Conservation (phyloP, 1,140 invertebrate species). For the Drosophila lini region DNA sequence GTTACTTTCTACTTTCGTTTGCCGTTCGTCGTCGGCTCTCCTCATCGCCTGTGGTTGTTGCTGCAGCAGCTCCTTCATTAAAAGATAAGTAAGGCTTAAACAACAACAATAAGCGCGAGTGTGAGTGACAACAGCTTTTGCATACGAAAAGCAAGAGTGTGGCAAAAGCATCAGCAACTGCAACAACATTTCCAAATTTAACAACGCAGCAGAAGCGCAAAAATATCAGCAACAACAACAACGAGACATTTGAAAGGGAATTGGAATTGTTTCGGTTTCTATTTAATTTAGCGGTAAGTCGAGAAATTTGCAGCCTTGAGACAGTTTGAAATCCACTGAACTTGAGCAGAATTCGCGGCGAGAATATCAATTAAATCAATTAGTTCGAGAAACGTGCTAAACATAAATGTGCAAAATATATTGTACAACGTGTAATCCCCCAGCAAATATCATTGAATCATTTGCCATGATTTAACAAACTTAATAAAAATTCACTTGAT, state of each 20-base stretch:
- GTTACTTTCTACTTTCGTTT: conserved; percentile 32
- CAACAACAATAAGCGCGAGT: conserved; percentile 44
- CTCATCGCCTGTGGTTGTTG: conserved; percentile 8
- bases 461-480: conserved; percentile 39
- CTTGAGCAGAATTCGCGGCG: conserved; percentile 30
- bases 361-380: conserved; percentile 34
- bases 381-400: conserved; percentile 19
- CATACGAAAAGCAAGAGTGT: conserved; percentile 51
- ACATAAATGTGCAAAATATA: conserved; percentile 34
- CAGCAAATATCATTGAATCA: conserved; percentile 19
- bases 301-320: conserved; percentile 55
- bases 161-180: conserved; percentile 29
- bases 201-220: conserved; percentile 25
- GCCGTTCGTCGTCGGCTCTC: conserved; percentile 9
- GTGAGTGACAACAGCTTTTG: conserved; percentile 31
- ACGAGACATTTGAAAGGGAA: conserved; percentile 37
- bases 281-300: conserved; percentile 38
- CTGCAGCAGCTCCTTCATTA: conserved; percentile 49
- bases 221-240: conserved; percentile 1
- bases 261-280: conserved; percentile 14
- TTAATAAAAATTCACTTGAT: conserved; percentile 46
- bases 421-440: conserved; percentile 1
- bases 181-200: conserved; percentile 15
- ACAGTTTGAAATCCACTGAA: conserved; percentile 43
- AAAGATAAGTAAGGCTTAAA: conserved; percentile 53